Evolutionary conservation across 2,888 invertebrate species (phyloP), one percentile per base, ranked within the genome.

Genomic region (Protophormia terraenovae): DNA sequence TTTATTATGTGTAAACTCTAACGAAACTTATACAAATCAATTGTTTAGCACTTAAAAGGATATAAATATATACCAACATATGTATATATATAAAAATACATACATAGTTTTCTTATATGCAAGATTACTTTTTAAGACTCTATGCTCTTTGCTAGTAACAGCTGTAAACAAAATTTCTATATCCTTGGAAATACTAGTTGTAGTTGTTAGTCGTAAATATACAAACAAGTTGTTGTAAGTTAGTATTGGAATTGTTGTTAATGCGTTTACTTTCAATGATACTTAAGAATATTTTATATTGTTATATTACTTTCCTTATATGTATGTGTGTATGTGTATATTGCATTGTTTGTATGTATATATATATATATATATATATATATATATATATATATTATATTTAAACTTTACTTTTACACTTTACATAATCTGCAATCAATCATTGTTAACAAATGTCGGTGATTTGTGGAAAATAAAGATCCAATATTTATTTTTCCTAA

Each of bases 371-470:
- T n/a, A n/a, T n/a, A n/a, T n/a, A n/a, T n/a, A n/a, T n/a, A n/a
- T n/a, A n/a, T n/a, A n/a, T n/a, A n/a, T n/a, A n/a, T n/a, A n/a
- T n/a, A n/a, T n/a, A n/a, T n/a, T n/a, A n/a, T n/a, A n/a, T n/a
- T n/a, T n/a, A n/a, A n/a, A n/a, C n/a, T n/a, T n/a, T n/a, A n/a
- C 7, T 16, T 24, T 35, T 41, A 14, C 19, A 38, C 71, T 29
- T 35, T 66, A 55, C 79, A 87, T 73, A 83, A 89, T 88, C 88
- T 88, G 88, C 89, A 91, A 91, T 91, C 91, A 90, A 90, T 90
- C 91, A 91, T 88, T 87, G 88, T 87, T 88, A 87, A 47, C 83
- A 76, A 72, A 62, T 67, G 71, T n/a, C 45, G 64, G 72, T 85
- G 85, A 84, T 84, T 84, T 84, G 81, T 71, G 55, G 38, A 64